phyloP scores from a whole-genome alignment of 1,140 invertebrate genomes.

The Drosophila mojavensis region DNA sequence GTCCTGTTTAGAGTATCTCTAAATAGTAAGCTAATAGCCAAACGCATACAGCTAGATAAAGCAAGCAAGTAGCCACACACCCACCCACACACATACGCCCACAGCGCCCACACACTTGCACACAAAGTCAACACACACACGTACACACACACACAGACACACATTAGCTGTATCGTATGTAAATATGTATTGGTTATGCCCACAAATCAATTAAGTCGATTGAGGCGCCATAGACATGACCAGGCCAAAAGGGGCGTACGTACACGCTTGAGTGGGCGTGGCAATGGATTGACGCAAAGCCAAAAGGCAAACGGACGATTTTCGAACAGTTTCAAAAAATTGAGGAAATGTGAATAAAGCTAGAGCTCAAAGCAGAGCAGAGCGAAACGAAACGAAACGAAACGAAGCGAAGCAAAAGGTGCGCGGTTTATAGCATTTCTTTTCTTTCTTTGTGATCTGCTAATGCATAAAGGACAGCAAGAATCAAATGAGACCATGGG shows the following conservation, averaged over 20 bases:
- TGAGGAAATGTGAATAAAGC: slow-evolving; percentile 2
- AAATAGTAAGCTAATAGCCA: slow-evolving; percentile 48
- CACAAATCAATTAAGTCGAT: slow-evolving; percentile 84
- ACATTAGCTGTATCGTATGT: slow-evolving; percentile 32
- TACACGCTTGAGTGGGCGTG: background rate
- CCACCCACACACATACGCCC: slow-evolving; percentile 1
- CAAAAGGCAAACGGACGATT: slow-evolving; percentile 42
- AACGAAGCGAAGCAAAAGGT: background rate
- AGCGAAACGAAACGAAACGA: background rate
- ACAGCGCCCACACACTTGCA: background rate
- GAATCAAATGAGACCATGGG: background rate
- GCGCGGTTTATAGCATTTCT: background rate
- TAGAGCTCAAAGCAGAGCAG: background rate
- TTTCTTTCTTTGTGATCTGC: background rate
- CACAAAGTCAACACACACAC: slow-evolving; percentile 33
- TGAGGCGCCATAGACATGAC: slow-evolving; percentile 50
- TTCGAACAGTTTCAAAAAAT: slow-evolving; percentile 5
- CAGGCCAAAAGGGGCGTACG: background rate
- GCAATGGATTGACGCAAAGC: slow-evolving; percentile 19
- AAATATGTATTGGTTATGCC: slow-evolving; percentile 80
- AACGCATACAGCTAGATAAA: slow-evolving; percentile 13
- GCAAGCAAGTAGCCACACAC: slow-evolving; percentile 8
- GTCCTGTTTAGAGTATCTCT: slow-evolving; percentile 17
- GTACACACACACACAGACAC: slow-evolving; percentile 20
- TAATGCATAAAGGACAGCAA: background rate